Percentiles rank a stretch among this genome's conserved stretches.
Evolutionary conservation across 1,140 invertebrate genomes (phyloP).

Genomic region (Araneus ventricosus): DNA sequence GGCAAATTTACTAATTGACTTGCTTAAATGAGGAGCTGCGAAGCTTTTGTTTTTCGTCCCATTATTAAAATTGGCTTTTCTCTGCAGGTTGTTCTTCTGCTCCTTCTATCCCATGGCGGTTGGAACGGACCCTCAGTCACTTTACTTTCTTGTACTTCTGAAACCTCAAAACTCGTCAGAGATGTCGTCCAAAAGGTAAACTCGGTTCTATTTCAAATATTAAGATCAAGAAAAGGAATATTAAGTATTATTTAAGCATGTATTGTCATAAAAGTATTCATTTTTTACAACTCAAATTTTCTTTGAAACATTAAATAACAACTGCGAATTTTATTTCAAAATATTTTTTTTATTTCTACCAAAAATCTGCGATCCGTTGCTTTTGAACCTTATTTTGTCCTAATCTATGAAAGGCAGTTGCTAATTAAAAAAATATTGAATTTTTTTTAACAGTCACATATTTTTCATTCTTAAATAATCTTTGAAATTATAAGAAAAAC

Average conservation of each 20-base stretch:
- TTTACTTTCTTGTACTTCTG: constrained; percentile 91
- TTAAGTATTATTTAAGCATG: background rate
- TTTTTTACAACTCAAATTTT: background rate
- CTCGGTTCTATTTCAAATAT: background rate
- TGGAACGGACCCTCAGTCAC: constrained; percentile 92
- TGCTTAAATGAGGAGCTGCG: too few relatives aligned
- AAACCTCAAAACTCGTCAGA: constrained; percentile 92
- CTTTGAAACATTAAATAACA: background rate
- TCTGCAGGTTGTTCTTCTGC: constrained; percentile 86
- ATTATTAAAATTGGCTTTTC: background rate
- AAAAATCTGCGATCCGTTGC: too few relatives aligned
- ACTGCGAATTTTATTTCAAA: too few relatives aligned
- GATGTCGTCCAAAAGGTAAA: constrained; percentile 90
- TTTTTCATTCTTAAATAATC: too few relatives aligned
- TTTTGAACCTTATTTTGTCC: too few relatives aligned
- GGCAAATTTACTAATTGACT: too few relatives aligned
- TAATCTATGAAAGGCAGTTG: too few relatives aligned
- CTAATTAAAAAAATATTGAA: too few relatives aligned
- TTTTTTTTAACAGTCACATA: too few relatives aligned
- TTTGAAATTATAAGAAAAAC: too few relatives aligned
- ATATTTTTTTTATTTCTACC: too few relatives aligned
- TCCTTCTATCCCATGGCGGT: constrained; percentile 90
- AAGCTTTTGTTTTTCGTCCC: too few relatives aligned
- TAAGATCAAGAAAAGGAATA: background rate
- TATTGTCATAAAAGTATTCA: background rate